Conservation (phyloP, 2,888 invertebrate genomes). For the Ganaspis brasiliensis region DNA sequence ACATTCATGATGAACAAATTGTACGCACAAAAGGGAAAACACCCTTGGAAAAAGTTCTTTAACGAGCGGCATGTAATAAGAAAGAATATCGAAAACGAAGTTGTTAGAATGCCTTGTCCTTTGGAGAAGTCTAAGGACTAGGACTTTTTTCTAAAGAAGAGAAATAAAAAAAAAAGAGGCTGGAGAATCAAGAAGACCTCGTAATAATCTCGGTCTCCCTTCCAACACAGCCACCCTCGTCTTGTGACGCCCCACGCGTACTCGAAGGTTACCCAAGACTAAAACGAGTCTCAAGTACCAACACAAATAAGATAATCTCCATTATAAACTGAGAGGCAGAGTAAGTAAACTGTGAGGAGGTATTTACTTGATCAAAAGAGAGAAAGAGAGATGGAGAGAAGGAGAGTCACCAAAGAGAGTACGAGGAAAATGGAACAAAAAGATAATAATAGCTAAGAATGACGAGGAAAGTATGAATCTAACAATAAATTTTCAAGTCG, state of each 20-base stretch:
- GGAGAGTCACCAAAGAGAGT: too few relatives aligned
- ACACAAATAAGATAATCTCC: slow-evolving; percentile 80
- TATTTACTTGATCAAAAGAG: slow-evolving; percentile 74
- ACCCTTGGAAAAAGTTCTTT: slow-evolving; percentile 4
- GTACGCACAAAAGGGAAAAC: neutral
- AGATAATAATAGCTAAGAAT: slow-evolving; percentile 74
- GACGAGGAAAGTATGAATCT: slow-evolving; percentile 68
- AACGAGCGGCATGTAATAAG: slow-evolving; percentile 5
- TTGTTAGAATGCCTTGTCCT: neutral
- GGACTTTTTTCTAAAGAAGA: slow-evolving; percentile 14
- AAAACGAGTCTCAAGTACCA: slow-evolving; percentile 67
- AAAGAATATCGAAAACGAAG: slow-evolving; percentile 31
- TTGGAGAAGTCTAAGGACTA: slow-evolving; percentile 30
- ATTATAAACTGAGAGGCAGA: slow-evolving; percentile 78
- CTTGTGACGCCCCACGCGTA: slow-evolving; percentile 36
- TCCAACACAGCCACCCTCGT: slow-evolving; percentile 27
- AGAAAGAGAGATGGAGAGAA: slow-evolving; percentile 54
- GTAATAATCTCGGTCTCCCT: slow-evolving; percentile 34
- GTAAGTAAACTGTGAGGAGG: slow-evolving; percentile 77
- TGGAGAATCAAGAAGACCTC: slow-evolving; percentile 28
- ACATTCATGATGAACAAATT: neutral
- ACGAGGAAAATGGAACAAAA: slow-evolving; percentile 71
- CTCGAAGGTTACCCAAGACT: slow-evolving; percentile 50
- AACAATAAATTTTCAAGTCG: slow-evolving; percentile 56
- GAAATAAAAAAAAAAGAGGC: slow-evolving; percentile 21